Evolutionary conservation across 2,113 vertebrate genomes (phyloP), one percentile per base, ranked within the genome.

Genomic region (Heterotilapia buettikoferi): DNA sequence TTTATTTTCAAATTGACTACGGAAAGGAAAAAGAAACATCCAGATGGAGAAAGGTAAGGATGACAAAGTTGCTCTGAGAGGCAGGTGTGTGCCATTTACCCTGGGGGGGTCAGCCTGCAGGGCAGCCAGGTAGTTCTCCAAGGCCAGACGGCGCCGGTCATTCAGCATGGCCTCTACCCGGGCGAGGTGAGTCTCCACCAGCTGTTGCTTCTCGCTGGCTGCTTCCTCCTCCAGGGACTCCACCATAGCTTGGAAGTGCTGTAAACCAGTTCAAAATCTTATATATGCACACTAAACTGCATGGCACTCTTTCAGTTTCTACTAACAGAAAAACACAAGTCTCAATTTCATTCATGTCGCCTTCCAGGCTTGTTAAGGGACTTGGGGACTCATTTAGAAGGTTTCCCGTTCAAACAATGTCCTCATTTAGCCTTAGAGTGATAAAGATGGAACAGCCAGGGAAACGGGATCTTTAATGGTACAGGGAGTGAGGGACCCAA

Each of bases 231-330:
- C 99, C 80, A 99, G 96, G 9, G 98, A 98, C 93, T 99, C 98
- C 79, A 99, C 98, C 97, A 98, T 98, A 2, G 98, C 97, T 92
- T 99, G 98, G 96, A 99, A 99, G 94, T 99, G 98, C 98, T 99
- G 59, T 2, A 79, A 82, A 82, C 57, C 82, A 63, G 88, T 76
- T 7, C 29, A 83, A 3, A 54, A 59, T 52, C 36, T 36, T 9
- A 79, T 8, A 8, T 57, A 61, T 61, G 56, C 38, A 76, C 8
- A 38, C 12, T 33, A 54, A 84, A 50, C 71, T 33, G n/a, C 5
- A 3, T 5, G 31, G 71, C 80, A 45, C 61, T 81, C 33, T 29
- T 90, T 88, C 24, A 66, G 38, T 19, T 33, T 80, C 31, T 29
- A 6, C 11, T 21, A 40, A 18, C 8, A 11, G 19, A 19, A 66